Base-by-base conservation (phyloP, 2,888 invertebrate species). In the Caenorhabditis macrosperma region DNA sequence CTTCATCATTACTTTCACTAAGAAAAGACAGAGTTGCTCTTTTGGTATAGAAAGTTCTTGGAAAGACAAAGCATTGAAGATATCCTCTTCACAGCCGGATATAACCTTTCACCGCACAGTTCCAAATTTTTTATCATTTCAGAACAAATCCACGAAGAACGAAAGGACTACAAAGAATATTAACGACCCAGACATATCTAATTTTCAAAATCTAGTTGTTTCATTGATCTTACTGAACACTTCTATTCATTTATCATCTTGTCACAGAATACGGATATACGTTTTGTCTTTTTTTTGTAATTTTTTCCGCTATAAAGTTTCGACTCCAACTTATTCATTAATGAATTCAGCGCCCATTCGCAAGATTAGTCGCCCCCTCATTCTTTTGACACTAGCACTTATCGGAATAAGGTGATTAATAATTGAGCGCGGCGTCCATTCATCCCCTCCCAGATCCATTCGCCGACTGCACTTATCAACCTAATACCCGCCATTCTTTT, bases 341-440 rank as follows among this genome's bases (percentile, higher is more conserved):
- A 69, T 50, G 38, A 41, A 59, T 69, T 69, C 48, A 41, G 12
- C 68, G 28, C 24, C 75, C 67, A 64, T 67, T 67, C 60, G 59
- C 52, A 24, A 59, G 60, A 63, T 74, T 61, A 64, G 64, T 64
- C 67, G 55, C 76, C 68, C 55, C 10, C 63, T 35, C 63, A 38
- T 28, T 64, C 55, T 24, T 48, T 63, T 57, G 33, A 33, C 38
- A 24, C 26, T 41, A 54, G 69, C 69, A 71, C 69, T 71, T 71
- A 61, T 71, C 69, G 61, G 41, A 71, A 71, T 71, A 71, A 71
- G 69, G 69, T 71, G 61, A 71, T 71, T 71, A 71, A 71, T 71
- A 71, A 71, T 71, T 69, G 68, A 69, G 59, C 48, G 50, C 35
- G n/a, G 28, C 50, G 17, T 48, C 33, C 59, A 35, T 69, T 69